Conservation (phyloP, 1,140 invertebrate genomes). For the Heterodera schachtii region DNA sequence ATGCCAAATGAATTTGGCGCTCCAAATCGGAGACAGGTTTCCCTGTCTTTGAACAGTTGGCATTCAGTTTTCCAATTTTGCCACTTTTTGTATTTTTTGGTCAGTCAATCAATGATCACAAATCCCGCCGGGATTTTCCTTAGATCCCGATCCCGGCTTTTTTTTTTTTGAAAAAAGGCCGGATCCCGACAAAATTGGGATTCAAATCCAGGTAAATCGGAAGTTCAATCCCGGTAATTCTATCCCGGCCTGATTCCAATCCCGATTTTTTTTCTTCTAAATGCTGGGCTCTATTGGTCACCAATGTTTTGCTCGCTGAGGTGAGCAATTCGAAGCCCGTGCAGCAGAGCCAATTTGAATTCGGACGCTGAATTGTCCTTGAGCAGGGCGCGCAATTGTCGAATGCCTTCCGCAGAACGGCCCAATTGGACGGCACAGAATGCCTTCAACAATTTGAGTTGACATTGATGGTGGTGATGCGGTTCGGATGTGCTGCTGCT, state of each 20-base stretch:
- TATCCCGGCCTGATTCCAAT: too few relatives aligned
- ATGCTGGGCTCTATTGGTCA: neutral
- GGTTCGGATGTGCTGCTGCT: neutral
- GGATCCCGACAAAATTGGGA: too few relatives aligned
- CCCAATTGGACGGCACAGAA: conserved; percentile 42
- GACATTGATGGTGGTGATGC: neutral
- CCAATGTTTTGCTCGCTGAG: conserved; percentile 47
- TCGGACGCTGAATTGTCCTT: conserved; percentile 33
- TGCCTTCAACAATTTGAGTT: conserved; percentile 34
- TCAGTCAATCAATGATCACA: neutral
- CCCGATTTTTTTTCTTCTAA: too few relatives aligned
- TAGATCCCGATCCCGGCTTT: too few relatives aligned
- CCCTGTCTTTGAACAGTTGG: conserved; percentile 34
- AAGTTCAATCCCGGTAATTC: too few relatives aligned
- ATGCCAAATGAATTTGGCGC: conserved; percentile 39
- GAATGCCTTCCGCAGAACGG: conserved; percentile 47
- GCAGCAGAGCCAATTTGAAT: conserved; percentile 43
- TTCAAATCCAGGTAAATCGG: too few relatives aligned
- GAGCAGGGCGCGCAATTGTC: conserved; percentile 32
- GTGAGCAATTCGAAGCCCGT: conserved; percentile 48
- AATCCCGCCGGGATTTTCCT: too few relatives aligned
- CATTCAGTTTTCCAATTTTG: neutral
- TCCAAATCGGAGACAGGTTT: conserved; percentile 41
- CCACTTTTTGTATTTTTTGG: conserved; percentile 11
- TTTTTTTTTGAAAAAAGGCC: too few relatives aligned